Percentiles rank a stretch among this genome's conserved stretches.
phyloP scores from a whole-genome alignment of 2,113 vertebrate genomes.

The Ceyx margarethae region DNA sequence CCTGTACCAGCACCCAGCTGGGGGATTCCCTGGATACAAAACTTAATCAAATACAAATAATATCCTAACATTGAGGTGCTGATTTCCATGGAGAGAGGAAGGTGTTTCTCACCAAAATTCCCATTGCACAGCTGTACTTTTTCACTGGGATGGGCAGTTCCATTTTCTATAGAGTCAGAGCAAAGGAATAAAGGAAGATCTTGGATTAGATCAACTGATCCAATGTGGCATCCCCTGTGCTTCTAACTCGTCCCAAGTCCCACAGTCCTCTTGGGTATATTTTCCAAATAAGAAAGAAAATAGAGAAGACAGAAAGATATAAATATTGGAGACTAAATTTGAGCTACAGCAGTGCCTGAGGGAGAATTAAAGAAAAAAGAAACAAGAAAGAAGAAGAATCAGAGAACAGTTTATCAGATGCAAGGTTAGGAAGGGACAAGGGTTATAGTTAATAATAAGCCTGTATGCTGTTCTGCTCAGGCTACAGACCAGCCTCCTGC shows the following conservation, averaged over 20 bases:
- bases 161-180: background rate
- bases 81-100: background rate
- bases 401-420: slow-evolving; percentile 26
- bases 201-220: background rate
- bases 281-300: slow-evolving; percentile 41
- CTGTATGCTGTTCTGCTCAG: background rate
- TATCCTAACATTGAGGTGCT: background rate
- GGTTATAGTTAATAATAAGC: slow-evolving; percentile 28
- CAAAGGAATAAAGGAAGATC: background rate
- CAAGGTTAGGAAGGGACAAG: slow-evolving; percentile 24
- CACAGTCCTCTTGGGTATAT: slow-evolving; percentile 12
- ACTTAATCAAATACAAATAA: background rate
- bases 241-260: slow-evolving; percentile 24
- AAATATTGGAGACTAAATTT: slow-evolving; percentile 46
- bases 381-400: background rate
- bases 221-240: background rate
- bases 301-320: slow-evolving; percentile 48
- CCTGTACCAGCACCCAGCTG: background rate
- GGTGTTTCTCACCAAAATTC: background rate
- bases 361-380: background rate
- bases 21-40: background rate
- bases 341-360: slow-evolving; percentile 2
- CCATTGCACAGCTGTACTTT: background rate
- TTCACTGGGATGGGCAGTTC: background rate
- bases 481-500: background rate